These are phyloP conservation scores for Thomomys bottae DNA, from an alignment of 2,113 vertebrate genomes.

Conservation along the genomic window DNA sequence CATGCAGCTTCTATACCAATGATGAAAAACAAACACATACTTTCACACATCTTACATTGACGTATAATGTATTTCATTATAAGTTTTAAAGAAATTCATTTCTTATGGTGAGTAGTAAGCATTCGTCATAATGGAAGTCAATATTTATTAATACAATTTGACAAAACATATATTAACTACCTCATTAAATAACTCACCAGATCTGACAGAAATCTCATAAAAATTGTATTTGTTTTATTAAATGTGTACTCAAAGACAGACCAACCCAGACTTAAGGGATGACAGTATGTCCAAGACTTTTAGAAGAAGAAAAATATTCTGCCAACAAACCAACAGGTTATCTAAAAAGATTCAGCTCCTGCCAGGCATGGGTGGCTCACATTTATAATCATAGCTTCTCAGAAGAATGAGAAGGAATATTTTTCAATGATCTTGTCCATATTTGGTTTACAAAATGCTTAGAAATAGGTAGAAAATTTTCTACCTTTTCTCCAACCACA, in stretches of 20 bases:
- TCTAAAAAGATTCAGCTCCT: too few species aligned
- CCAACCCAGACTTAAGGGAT: neutral
- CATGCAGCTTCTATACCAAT: neutral
- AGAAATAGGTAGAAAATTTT: neutral
- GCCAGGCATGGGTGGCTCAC: too few species aligned
- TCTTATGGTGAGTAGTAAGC: neutral
- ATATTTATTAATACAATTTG: slow-evolving; percentile 55
- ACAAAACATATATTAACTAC: slow-evolving; percentile 48
- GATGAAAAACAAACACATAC: neutral
- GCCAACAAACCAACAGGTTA: neutral
- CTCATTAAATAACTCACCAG: slow-evolving; percentile 35
- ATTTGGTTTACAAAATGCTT: neutral
- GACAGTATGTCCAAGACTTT: neutral
- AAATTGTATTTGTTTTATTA: slow-evolving; percentile 20
- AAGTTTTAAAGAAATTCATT: slow-evolving; percentile 43
- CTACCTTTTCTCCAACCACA: neutral
- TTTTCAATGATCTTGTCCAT: neutral
- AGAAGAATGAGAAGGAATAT: too few species aligned
- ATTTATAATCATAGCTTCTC: too few species aligned
- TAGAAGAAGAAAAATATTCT: neutral
- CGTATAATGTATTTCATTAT: neutral
- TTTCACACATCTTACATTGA: neutral
- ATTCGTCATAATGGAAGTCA: slow-evolving; percentile 1
- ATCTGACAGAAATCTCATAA: slow-evolving; percentile 36
- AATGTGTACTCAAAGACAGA: slow-evolving; percentile 5